These are phyloP conservation scores for Apodemia duryi DNA, from an alignment of 2,888 invertebrate genomes.

Conservation along the genomic window DNA sequence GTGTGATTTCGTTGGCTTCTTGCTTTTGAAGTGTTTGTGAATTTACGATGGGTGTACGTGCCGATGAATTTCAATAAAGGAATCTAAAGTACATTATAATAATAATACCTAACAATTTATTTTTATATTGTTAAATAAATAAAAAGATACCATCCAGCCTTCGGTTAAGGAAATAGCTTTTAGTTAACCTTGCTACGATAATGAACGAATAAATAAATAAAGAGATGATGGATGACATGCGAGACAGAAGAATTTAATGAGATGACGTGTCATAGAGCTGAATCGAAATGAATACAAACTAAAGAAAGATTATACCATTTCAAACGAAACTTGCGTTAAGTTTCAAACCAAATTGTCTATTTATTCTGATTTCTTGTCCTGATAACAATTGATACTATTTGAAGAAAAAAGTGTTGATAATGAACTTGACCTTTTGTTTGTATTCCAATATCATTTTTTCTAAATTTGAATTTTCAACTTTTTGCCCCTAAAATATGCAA, in stretches of 20 bases:
- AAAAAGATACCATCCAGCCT: neutral
- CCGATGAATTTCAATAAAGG: constrained; percentile 42
- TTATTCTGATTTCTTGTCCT: neutral
- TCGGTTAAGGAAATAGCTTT: too few species aligned
- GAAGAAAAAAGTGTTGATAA: neutral
- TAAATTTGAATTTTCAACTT: constrained; percentile 11
- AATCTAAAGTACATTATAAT: constrained; percentile 21
- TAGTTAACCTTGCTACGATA: too few species aligned
- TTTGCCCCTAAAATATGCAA: constrained; percentile 14
- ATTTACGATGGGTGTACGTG: constrained; percentile 35
- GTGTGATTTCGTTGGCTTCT: constrained; percentile 25
- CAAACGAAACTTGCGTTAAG: too few species aligned
- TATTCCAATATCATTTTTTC: constrained; percentile 23
- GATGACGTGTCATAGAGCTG: too few species aligned
- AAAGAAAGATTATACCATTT: too few species aligned
- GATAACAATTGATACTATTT: neutral
- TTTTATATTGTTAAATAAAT: neutral
- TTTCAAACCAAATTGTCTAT: neutral
- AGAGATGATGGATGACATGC: too few species aligned
- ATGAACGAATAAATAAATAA: too few species aligned
- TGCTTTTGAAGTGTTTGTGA: constrained; percentile 36
- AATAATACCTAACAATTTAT: constrained; percentile 10
- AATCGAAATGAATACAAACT: too few species aligned
- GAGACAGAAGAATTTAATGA: too few species aligned
- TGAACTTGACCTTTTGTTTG: neutral